phyloP scores from a whole-genome alignment of 2,797 vertebrate species.

The Poecilia velifera region DNA sequence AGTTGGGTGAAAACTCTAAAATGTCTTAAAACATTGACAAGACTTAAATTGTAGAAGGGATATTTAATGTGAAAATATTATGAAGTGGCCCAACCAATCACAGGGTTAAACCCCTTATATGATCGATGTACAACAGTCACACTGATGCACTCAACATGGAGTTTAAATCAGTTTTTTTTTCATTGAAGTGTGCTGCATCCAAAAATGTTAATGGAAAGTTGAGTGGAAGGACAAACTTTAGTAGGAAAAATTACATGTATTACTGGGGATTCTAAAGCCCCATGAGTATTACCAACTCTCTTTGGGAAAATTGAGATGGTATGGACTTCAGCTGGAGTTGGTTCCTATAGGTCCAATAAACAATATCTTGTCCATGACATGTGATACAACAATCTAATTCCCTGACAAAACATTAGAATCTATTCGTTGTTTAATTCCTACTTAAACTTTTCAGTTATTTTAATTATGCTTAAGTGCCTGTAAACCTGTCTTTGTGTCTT shows the following conservation, averaged over 20 bases:
- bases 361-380: background rate
- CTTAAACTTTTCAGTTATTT: background rate
- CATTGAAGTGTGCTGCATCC: background rate
- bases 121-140: background rate
- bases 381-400: background rate
- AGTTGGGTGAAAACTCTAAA: background rate
- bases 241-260: background rate
- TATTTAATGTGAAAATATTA: background rate
- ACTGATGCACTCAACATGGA: background rate
- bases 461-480: background rate
- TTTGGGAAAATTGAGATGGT: background rate
- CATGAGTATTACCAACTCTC: background rate
- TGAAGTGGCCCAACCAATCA: background rate
- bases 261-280: background rate
- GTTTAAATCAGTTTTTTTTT: background rate
- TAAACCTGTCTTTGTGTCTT: background rate
- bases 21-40: background rate
- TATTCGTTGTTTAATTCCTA: background rate
- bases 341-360: background rate
- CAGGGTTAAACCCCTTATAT: background rate
- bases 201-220: background rate
- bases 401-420: background rate
- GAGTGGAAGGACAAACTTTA: background rate
- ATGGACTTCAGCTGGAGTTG: background rate
- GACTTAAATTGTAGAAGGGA: background rate